Evolutionary conservation across 1,140 invertebrate species (phyloP), one percentile per base, ranked within the genome.

Genomic region (Copidosoma floridanum): DNA sequence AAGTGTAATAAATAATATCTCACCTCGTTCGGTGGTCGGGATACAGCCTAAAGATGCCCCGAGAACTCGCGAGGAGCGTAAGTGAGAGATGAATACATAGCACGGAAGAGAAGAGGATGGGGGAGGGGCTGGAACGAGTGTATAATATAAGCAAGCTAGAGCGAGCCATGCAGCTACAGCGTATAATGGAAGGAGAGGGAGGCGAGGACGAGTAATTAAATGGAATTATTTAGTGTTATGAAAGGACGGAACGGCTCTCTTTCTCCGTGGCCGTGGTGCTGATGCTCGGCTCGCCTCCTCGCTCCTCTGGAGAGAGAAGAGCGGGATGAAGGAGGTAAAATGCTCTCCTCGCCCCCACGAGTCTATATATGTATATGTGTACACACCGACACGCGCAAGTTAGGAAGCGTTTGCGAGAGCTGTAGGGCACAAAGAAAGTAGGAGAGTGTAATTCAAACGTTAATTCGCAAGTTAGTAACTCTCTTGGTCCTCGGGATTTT

Each of bases 181-280:
- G 21, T 7, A 50, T 21, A 26, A 29, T 26, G 18, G 27, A 50
- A 26, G 37, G 38, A 26, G 14, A 41, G 12, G 20, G 41, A 21
- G 29, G 26, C 52, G 41, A 56, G 41, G 41, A 46, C 40, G 53
- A 56, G 53, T 56, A 46, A 56, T 56, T 56, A 56, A 56, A 56
- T 56, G 53, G 53, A 56, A 56, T 56, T 56, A 56, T 56, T 56
- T 56, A 56, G 53, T 56, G 53, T 56, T 56, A 56, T 56, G 53
- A 56, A 56, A 56, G 53, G 53, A 56, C 53, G 40, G 40, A n/a
- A n/a, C n/a, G n/a, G n/a, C n/a, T n/a, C n/a, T n/a, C n/a, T n/a
- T n/a, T n/a, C n/a, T n/a, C n/a, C n/a, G n/a, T n/a, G n/a, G 29
- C 29, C 29, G 12, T 12, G n/a, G 29, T 32, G 29, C 29, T 32